Conservation (phyloP, 2,113 vertebrate genomes). For the Progne subis region DNA sequence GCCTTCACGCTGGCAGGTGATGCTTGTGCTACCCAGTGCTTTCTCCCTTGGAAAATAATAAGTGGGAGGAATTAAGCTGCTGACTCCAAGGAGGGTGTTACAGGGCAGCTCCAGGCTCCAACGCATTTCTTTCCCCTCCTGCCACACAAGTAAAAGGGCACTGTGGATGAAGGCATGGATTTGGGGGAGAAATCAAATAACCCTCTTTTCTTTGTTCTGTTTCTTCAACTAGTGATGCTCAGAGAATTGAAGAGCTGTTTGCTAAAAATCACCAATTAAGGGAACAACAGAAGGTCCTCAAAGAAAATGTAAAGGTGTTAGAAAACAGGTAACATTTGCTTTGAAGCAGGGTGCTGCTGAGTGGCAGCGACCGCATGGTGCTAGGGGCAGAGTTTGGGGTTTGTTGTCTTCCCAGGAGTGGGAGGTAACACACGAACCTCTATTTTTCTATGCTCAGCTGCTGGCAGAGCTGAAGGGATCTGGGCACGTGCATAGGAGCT, state of each 20-base stretch:
- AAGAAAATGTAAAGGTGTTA: constrained; percentile 90
- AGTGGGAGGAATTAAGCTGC: background rate
- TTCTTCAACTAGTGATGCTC: constrained; percentile 79
- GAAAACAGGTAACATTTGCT: constrained; percentile 86
- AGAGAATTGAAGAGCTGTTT: constrained; percentile 91
- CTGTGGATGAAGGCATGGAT: background rate
- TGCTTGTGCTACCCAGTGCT: accelerated
- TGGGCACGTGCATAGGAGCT: accelerated
- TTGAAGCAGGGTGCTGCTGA: background rate
- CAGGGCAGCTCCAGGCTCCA: background rate
- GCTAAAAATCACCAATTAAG: constrained; percentile 91
- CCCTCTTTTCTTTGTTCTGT: background rate
- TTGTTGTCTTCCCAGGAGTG: background rate
- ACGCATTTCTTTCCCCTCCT: background rate
- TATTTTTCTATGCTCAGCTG: background rate
- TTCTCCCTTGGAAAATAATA: background rate
- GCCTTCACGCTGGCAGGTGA: background rate
- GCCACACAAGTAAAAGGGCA: background rate
- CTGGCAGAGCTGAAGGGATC: background rate
- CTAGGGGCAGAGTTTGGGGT: background rate
- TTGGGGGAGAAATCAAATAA: background rate
- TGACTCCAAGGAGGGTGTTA: background rate
- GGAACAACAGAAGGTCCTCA: constrained; percentile 89
- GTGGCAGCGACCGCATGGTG: accelerated
- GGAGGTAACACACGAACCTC: background rate